Evolutionary conservation across 2,797 vertebrate genomes (phyloP).

Genomic region (Picus viridis): DNA sequence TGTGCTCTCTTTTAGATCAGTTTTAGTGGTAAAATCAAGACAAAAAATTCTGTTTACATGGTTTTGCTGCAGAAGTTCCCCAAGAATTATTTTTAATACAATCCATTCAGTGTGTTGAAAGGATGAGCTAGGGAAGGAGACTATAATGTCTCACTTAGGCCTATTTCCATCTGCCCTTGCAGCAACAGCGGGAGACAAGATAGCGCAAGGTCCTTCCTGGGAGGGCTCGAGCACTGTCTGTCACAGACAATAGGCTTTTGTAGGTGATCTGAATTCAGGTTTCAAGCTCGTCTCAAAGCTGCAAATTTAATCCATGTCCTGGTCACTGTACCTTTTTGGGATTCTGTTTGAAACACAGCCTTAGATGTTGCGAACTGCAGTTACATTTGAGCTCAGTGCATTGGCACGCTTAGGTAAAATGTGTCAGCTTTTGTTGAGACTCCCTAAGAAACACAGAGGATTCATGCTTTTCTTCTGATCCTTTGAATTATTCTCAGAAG

Average conservation of each 20-base stretch:
- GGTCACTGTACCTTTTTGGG: neutral
- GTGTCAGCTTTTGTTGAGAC: neutral
- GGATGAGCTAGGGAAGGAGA: neutral
- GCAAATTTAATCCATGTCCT: neutral
- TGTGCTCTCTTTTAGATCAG: neutral
- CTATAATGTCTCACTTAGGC: neutral
- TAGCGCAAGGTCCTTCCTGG: neutral
- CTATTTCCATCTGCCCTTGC: neutral
- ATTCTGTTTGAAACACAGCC: neutral
- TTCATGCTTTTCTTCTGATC: neutral
- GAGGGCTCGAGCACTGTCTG: neutral
- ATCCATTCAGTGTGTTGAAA: neutral
- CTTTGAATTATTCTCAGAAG: constrained; percentile 3
- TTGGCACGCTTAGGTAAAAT: neutral
- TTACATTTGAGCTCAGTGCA: neutral
- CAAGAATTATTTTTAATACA: neutral
- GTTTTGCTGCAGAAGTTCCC: neutral
- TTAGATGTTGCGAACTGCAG: neutral
- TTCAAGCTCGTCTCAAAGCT: neutral
- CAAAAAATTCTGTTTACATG: neutral
- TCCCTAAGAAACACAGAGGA: neutral
- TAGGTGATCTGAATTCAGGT: neutral
- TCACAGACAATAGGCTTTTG: neutral
- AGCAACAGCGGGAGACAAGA: neutral
- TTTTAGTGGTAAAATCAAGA: neutral